Conservation (phyloP, 2,113 vertebrate species). For the Sciurus niger region DNA sequence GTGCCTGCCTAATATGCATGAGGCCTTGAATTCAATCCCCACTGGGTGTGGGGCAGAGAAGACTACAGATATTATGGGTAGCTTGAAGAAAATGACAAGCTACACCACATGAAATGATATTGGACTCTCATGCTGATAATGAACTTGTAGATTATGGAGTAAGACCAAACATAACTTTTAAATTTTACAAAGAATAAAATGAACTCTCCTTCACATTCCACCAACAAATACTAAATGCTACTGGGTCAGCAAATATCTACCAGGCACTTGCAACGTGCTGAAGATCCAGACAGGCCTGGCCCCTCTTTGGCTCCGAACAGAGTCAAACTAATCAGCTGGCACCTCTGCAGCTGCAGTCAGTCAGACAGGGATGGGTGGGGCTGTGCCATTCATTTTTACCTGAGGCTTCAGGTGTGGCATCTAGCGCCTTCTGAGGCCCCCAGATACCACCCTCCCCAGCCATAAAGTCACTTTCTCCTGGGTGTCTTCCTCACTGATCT, state of each 20-base stretch:
- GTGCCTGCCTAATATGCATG: too few species aligned
- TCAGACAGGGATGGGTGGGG: not conserved
- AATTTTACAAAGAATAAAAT: not conserved
- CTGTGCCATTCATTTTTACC: too few species aligned
- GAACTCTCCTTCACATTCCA: not conserved
- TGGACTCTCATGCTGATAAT: too few species aligned
- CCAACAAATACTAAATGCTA: not conserved
- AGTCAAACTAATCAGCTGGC: too few species aligned
- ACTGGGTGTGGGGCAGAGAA: too few species aligned
- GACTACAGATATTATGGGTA: too few species aligned
- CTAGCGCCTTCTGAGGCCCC: not conserved
- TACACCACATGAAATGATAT: accelerated
- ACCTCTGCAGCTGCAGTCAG: too few species aligned
- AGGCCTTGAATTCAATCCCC: too few species aligned
- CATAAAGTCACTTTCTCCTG: not conserved
- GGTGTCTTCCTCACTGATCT: accelerated
- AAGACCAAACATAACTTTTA: not conserved
- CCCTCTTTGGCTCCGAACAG: not conserved
- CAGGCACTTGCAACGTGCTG: not conserved
- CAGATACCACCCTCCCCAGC: too few species aligned
- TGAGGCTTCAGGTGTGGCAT: not conserved
- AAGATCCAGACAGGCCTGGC: too few species aligned
- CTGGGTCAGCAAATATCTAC: too few species aligned
- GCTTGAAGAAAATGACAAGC: not conserved
- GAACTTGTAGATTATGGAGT: not conserved